Evolutionary conservation across 2,797 vertebrate genomes (phyloP), one percentile per base, ranked within the genome.

Genomic region (Ispidina lecontei): DNA sequence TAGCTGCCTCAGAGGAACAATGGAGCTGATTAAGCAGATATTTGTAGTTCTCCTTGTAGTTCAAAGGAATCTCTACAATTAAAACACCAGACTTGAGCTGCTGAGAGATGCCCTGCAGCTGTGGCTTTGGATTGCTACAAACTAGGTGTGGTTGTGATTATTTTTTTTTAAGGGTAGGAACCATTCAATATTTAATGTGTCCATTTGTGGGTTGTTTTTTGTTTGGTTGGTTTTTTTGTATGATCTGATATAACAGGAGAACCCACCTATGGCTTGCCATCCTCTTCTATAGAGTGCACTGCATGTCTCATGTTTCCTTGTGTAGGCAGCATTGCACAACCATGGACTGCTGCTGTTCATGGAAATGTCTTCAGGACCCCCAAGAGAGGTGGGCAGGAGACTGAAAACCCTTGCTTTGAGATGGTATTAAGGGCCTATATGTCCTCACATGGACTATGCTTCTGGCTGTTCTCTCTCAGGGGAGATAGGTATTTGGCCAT

Each of bases 61-160:
- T 87, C 69, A 79, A 84, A 84, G 59, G 46, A 76, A 33, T 56
- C 9, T 49, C 4, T 84, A 2, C 67, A 68, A 76, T 82, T 87
- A 70, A 70, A 91, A 46, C 4, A 47, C 31, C 55, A 79, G n/a
- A 39, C 9, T 28, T 60, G 52, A 31, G 43, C 20, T 1, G 2
- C 67, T 86, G 62, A 59, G 69, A 86, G 73, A 73, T 63, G 43
- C 63, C 76, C 41, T 84, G 47, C 70, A 75, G 44, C 37, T 75
- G 7, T 43, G 41, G n/a, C 12, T 89, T 81, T 88, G 59, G 39
- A 46, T 83, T 85, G 46, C 43, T 82, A 26, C 17, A 71, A 63
- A 29, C 39, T 75, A 35, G 39, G 21, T 65, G 21, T 47, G 78
- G 55, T 46, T 84, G 47, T 78, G 80, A 8, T 67, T 78, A 72